Evolutionary conservation across 2,797 vertebrate species (phyloP).

Genomic region (Catostomus latipinnis): DNA sequence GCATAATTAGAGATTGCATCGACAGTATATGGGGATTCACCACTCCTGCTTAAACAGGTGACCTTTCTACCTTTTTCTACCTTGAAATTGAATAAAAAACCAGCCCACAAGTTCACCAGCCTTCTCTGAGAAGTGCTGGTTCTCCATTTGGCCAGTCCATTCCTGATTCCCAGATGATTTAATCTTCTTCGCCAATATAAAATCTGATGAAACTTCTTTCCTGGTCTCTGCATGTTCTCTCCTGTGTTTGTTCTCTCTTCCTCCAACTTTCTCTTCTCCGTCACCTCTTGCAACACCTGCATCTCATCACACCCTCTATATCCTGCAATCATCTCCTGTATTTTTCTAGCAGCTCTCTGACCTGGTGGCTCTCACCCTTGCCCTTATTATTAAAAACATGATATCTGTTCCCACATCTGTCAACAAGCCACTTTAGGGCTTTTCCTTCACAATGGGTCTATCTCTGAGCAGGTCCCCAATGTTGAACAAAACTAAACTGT

Average conservation of each 20-base stretch:
- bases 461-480: slow-evolving; percentile 55
- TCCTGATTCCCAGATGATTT: slow-evolving; percentile 5
- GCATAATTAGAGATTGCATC: too few relatives aligned
- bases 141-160: too few relatives aligned
- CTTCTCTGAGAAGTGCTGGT: too few relatives aligned
- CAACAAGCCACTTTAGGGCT: slow-evolving; percentile 52
- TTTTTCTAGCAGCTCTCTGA: slow-evolving; percentile 54
- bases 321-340: slow-evolving; percentile 39
- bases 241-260: not conserved
- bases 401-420: slow-evolving; percentile 57
- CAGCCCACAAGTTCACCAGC: too few relatives aligned
- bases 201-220: slow-evolving; percentile 24
- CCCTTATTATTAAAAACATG: slow-evolving; percentile 54
- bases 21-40: too few relatives aligned
- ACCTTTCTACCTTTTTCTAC: too few relatives aligned
- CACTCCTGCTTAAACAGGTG: too few relatives aligned
- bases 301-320: slow-evolving; percentile 22
- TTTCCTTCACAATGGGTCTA: slow-evolving; percentile 48
- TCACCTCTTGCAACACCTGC: slow-evolving; percentile 14
- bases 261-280: not conserved
- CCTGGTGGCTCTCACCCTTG: slow-evolving; percentile 29
- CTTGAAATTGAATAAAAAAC: too few relatives aligned
- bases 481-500: slow-evolving; percentile 55
- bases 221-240: not conserved
- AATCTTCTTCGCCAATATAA: slow-evolving; percentile 6